These are phyloP conservation scores for Chaenogobius annularis DNA, from an alignment of 2,113 vertebrate genomes.

Conservation along the genomic window DNA sequence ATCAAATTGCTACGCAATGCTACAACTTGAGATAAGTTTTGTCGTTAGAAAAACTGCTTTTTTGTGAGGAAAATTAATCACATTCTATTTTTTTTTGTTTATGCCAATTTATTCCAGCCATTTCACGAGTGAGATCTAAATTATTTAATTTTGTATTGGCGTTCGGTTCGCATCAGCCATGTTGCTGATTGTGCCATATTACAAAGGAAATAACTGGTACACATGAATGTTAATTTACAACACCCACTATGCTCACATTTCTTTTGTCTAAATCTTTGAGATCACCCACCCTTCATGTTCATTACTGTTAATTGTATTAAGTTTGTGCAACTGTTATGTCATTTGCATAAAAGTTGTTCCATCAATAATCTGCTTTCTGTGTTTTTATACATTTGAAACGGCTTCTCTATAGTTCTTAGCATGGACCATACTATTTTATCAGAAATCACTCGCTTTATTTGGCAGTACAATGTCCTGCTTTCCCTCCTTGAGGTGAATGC, in stretches of 20 bases:
- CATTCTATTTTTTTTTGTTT: conserved; percentile 52
- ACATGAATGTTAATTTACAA: conserved; percentile 74
- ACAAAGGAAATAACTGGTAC: conserved; percentile 65
- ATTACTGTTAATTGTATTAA: conserved; percentile 76
- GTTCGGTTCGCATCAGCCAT: conserved; percentile 58
- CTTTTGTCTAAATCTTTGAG: conserved; percentile 66
- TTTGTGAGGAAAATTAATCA: conserved; percentile 38
- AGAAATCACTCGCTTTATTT: no score
- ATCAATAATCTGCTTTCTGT: conserved; percentile 49
- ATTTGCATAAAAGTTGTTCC: conserved; percentile 83
- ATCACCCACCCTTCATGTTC: conserved; percentile 73
- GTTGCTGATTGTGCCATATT: conserved; percentile 76
- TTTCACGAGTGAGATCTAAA: conserved; percentile 23
- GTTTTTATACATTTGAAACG: neutral
- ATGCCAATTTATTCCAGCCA: conserved; percentile 42
- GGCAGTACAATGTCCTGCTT: no score
- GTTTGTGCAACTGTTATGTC: conserved; percentile 77
- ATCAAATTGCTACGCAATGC: conserved; percentile 52
- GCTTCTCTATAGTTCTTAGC: neutral
- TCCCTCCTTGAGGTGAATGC: no score
- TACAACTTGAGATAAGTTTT: conserved; percentile 19
- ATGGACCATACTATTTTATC: neutral
- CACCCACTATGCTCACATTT: conserved; percentile 57
- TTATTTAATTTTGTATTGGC: conserved; percentile 11
- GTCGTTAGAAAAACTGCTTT: conserved; percentile 37